A percentile compares a stretch with the other conserved stretches of the same genome.
phyloP scores from a whole-genome alignment of 2,113 vertebrate genomes.

The Eurypyga helias region DNA sequence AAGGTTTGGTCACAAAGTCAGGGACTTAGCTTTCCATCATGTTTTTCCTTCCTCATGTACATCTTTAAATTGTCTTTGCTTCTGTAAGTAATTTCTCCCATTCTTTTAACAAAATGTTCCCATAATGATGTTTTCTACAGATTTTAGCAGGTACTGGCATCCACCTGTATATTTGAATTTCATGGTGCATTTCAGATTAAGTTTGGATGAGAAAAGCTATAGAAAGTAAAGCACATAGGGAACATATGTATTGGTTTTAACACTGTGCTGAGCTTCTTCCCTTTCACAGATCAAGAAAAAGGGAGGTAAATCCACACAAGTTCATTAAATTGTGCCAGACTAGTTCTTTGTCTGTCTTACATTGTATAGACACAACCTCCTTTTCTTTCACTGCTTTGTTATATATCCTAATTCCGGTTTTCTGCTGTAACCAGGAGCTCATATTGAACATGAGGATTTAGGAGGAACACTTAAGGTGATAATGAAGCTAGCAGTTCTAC shows the following conservation, averaged over 20 bases:
- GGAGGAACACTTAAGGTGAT: neutral
- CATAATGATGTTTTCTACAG: neutral
- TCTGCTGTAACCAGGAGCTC: neutral
- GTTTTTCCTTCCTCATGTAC: neutral
- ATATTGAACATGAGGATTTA: neutral
- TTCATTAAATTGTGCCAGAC: neutral
- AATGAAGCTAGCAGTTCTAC: neutral
- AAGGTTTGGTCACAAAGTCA: neutral
- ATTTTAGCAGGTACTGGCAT: neutral
- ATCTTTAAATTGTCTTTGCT: neutral
- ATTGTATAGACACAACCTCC: accelerated
- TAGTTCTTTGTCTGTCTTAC: neutral
- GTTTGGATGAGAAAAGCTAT: neutral
- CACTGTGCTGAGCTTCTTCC: neutral
- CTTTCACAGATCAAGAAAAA: neutral
- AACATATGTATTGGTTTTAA: neutral
- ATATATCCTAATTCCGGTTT: neutral
- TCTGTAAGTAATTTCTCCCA: neutral
- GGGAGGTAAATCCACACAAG: neutral
- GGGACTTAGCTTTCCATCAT: neutral
- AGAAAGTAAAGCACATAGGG: neutral
- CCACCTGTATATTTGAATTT: neutral
- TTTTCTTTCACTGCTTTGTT: neutral
- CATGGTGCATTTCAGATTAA: neutral
- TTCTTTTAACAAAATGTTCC: neutral